These are phyloP conservation scores for Empis stercorea DNA, from an alignment of 2,888 invertebrate species.

Conservation along the genomic window DNA sequence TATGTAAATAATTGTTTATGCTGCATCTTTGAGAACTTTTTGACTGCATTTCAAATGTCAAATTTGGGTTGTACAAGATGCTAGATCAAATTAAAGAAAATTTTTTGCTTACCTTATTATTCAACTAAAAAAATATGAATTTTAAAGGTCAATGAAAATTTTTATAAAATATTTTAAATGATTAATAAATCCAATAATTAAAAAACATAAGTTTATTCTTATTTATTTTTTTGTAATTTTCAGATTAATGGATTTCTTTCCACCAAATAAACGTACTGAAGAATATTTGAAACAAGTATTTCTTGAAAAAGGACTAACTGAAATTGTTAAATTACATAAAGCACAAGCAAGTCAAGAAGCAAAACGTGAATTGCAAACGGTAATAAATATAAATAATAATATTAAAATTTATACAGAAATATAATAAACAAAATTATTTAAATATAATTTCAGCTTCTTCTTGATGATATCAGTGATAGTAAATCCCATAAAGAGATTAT, in stretches of 20 bases:
- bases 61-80: too few species aligned
- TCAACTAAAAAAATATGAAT: too few species aligned
- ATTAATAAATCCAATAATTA: not conserved
- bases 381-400: conserved; percentile 17
- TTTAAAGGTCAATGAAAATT: too few species aligned
- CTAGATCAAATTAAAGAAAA: too few species aligned
- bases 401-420: not conserved
- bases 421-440: too few species aligned
- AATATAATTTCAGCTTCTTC: conserved; percentile 45
- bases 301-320: conserved; percentile 64
- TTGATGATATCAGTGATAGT: conserved; percentile 77
- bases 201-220: not conserved
- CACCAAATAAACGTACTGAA: conserved; percentile 84
- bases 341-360: conserved; percentile 75
- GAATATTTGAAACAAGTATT: conserved; percentile 73
- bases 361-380: conserved; percentile 62
- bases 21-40: too few species aligned
- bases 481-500: conserved; percentile 77
- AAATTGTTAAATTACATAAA: conserved; percentile 68
- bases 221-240: conserved; percentile 7
- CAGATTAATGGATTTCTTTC: conserved; percentile 86
- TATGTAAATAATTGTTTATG: too few species aligned
- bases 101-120: too few species aligned
- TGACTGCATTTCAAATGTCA: too few species aligned
- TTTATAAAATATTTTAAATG: too few species aligned